A percentile compares a stretch with the other conserved stretches of the same genome.
These are phyloP conservation scores for Drosophila murphyi DNA, from an alignment of 1,140 invertebrate genomes.

Conservation along the genomic window DNA sequence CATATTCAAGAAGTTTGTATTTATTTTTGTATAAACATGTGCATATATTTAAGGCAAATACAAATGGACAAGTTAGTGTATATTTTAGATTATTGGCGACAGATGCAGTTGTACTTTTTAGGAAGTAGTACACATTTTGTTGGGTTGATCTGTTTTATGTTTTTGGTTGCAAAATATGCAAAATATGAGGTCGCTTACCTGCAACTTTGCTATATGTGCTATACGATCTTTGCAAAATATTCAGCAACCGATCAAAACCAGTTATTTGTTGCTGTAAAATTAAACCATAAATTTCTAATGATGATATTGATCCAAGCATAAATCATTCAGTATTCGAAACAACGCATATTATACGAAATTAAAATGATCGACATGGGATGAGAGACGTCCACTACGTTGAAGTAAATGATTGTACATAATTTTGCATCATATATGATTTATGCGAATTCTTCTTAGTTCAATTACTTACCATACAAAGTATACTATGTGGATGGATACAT, in stretches of 20 bases:
- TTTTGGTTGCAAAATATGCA: conserved; percentile 21
- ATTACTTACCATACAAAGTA: no score
- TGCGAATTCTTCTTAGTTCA: conserved; percentile 9
- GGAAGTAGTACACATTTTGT: no score
- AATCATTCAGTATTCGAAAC: conserved; percentile 37
- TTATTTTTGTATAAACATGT: no score
- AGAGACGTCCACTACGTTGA: conserved; percentile 20
- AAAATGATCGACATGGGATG: conserved; percentile 51
- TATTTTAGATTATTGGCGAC: no score
- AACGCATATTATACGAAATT: conserved; percentile 44
- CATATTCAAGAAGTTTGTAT: no score
- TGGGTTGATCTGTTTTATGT: no score
- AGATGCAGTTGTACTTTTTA: no score
- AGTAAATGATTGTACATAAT: conserved; percentile 7
- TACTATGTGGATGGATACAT: no score
- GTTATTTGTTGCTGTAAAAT: conserved; percentile 56
- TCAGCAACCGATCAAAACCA: conserved; percentile 34
- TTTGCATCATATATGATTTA: conserved; percentile 18
- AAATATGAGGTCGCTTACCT: conserved; percentile 34
- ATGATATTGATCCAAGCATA: conserved; percentile 58
- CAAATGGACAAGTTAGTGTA: no score
- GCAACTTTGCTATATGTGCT: neutral
- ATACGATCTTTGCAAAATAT: conserved; percentile 25
- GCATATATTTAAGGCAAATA: no score
- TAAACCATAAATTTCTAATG: conserved; percentile 62